Evolutionary conservation across 2,797 vertebrate genomes (phyloP).

Genomic region (Urophycis tenuis): DNA sequence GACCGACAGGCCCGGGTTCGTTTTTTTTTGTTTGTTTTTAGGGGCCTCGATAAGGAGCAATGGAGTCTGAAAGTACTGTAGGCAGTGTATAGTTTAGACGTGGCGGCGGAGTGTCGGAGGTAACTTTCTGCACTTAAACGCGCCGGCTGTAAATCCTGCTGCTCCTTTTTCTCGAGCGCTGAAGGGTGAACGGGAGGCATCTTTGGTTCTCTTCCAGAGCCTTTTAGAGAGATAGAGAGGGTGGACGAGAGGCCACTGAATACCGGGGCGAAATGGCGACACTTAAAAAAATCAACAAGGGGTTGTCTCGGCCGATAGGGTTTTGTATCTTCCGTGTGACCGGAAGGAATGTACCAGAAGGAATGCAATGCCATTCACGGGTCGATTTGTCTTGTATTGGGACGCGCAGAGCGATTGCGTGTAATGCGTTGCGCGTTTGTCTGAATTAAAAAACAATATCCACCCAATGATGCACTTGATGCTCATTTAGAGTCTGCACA

Average conservation of each 20-base stretch:
- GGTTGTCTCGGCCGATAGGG: neutral
- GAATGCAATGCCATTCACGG: neutral
- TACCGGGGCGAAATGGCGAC: slow-evolving; percentile 24
- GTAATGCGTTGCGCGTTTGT: neutral
- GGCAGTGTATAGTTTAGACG: slow-evolving; percentile 19
- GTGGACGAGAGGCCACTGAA: slow-evolving; percentile 23
- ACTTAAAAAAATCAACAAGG: neutral
- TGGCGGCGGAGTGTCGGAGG: slow-evolving; percentile 11
- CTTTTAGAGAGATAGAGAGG: slow-evolving; percentile 26
- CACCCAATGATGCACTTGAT: neutral
- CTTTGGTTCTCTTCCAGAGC: slow-evolving; percentile 35
- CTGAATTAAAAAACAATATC: neutral
- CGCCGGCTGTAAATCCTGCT: slow-evolving; percentile 11
- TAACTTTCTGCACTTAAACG: slow-evolving; percentile 22
- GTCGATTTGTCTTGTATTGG: neutral
- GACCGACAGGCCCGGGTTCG: neutral
- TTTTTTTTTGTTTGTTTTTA: neutral
- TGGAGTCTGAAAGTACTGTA: neutral
- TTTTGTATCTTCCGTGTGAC: neutral
- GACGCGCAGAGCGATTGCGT: neutral
- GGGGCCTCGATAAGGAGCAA: neutral
- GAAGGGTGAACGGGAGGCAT: slow-evolving; percentile 14
- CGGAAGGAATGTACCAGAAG: neutral
- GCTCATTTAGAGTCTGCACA: neutral
- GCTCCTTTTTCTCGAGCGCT: slow-evolving; percentile 15